These are phyloP conservation scores for Elaphurus davidianus DNA, from an alignment of 2,113 vertebrate genomes.

Conservation along the genomic window DNA sequence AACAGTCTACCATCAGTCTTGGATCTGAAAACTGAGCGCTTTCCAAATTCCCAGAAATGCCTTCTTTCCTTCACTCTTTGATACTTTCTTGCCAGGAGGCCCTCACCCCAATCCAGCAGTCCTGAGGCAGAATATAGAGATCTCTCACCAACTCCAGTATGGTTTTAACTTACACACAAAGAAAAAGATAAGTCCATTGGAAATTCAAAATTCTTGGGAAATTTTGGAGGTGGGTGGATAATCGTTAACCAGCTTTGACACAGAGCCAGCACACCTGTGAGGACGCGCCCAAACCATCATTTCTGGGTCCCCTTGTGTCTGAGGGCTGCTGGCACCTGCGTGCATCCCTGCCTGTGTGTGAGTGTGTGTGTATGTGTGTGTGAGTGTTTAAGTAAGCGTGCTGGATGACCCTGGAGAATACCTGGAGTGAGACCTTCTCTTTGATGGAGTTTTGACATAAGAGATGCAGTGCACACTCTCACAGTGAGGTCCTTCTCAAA, in stretches of 20 bases:
- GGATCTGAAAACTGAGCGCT: background rate
- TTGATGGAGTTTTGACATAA: background rate
- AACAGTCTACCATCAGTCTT: background rate
- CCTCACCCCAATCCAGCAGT: background rate
- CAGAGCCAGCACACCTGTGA: background rate
- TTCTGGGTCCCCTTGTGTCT: background rate
- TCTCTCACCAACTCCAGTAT: background rate
- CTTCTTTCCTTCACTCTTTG: background rate
- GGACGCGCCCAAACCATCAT: background rate
- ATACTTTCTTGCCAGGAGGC: background rate
- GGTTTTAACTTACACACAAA: background rate
- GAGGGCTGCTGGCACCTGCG: background rate
- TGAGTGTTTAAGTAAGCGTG: background rate
- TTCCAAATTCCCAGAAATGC: background rate
- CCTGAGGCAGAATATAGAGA: background rate
- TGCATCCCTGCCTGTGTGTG: background rate
- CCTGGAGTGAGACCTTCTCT: background rate
- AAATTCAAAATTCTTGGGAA: background rate
- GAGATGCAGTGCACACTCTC: background rate
- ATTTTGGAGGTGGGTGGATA: background rate
- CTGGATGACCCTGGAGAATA: background rate
- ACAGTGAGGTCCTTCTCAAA: background rate
- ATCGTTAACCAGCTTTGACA: background rate
- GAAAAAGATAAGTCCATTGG: background rate
- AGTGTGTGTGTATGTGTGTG: rapidly evolving